Evolutionary conservation across 1,140 invertebrate species (phyloP), one percentile per base, ranked within the genome.

Genomic region (Cryptotermes secundus): DNA sequence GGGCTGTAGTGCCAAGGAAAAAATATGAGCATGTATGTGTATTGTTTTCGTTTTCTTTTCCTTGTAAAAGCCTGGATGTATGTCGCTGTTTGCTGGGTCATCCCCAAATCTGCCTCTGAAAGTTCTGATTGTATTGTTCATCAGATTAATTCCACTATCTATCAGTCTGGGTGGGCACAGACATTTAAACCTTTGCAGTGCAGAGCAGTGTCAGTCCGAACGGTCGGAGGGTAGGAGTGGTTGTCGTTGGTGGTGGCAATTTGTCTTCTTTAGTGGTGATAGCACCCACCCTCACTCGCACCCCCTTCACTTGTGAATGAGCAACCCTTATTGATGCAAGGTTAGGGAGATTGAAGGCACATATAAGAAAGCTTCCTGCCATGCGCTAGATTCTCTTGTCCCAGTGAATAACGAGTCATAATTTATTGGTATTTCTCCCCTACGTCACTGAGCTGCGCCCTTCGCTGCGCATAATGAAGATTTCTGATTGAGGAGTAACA

Each of bases 211-310:
- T 12, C 1, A 31, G n/a, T 72, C 26, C 59, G 26, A 72, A 72
- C n/a, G 59, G 6, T 72, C 16, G 26, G 9, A 12, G 59, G 59
- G 59, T 34, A 24, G 35, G 16, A 36, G 79, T 34, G 35, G 34
- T 34, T 81, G 80, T 45, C 80, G 59, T 72, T 72, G 59, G 26
- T 81, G 80, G 35, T 81, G 80, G 80, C 42, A 45, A 81, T 81
- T 81, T 81, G 80, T 81, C 80, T 81, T 81, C 35, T 81, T 81
- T 81, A 81, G 80, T 81, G 80, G 35, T 81, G 80, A 81, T 81
- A 45, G 34, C 42, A 36, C 42, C 80, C 80, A 81, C 80, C 80
- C 80, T 45, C 80, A 31, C 1, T 35, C 3, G n/a, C n/a, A 31
- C 59, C 59, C 59, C 59, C 26, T 9, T n/a, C 6, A 72, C 59